Base-by-base conservation (phyloP, 2,797 vertebrate genomes). In the Lepilemur septentrionalis region DNA sequence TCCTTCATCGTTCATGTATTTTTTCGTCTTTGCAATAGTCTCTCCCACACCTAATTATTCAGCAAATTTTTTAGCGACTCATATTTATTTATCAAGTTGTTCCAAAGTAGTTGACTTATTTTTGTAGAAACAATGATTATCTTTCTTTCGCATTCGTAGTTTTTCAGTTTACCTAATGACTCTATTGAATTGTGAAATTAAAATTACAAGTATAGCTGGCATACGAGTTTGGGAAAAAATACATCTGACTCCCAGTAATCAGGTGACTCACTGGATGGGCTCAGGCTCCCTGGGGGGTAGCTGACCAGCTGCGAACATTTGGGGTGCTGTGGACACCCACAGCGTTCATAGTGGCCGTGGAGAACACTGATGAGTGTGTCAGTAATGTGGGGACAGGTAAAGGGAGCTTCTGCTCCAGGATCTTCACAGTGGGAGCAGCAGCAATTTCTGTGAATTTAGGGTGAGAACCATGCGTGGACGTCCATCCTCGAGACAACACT, bases 291-390 rank as follows among this genome's bases (percentile, higher is more conserved):
- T 2, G 41, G 43, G 50, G n/a, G 0, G 3, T 4, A 5, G 46
- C 61, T 10, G 32, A 23, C 30, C 32, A 15, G 8, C 15, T 25
- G 50, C 30, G 5, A 43, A 14, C 52, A 30, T 7, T 11, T 10
- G 17, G 52, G 52, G 89, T 4, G 1, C 65, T 0, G 35, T 0
- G 14, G 32, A 12, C 3, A 1, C 5, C 48, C 55, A 22, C 8
- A 38, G 6, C 1, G 9, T 20, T 7, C 8, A 5, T 2, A 14
- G 70, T 5, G 41, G 9, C 63, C 2, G 7, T 4, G 15, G 13
- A 41, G 50, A 32, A 28, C 10, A 0, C 11, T 7, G 23, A 28
- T 30, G 2, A 0, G 4, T 0, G 23, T 20, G 55, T 41, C 35
- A 13, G 7, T 8, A 17, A 38, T 0, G 1, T 7, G 28, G 25